These are phyloP conservation scores for Disparrhopalites patrizii DNA, from an alignment of 2,888 invertebrate species.

Conservation along the genomic window DNA sequence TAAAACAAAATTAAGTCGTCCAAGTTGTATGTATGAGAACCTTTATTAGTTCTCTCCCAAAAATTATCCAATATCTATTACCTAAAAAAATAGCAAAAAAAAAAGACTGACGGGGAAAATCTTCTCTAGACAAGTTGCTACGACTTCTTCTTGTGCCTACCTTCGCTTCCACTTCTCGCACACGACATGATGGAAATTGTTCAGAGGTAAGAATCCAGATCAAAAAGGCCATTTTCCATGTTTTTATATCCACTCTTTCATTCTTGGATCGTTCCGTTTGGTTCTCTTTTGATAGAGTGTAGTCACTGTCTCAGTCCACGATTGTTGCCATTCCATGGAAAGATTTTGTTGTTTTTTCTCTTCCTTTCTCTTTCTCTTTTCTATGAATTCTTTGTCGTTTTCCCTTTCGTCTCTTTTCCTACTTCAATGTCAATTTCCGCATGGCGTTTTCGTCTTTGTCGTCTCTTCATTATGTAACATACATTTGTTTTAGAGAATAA, in stretches of 20 bases:
- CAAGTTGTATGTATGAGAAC: no score
- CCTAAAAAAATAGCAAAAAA: background rate
- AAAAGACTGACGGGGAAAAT: background rate
- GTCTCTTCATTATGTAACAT: no score
- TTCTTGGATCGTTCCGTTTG: background rate
- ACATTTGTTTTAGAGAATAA: no score
- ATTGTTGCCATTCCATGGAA: background rate
- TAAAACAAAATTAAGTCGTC: no score
- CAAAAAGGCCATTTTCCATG: no score
- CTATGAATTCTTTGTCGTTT: background rate
- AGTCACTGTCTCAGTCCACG: background rate
- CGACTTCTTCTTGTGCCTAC: background rate
- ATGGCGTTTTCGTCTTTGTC: no score
- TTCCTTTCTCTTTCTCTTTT: background rate
- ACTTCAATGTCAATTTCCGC: background rate
- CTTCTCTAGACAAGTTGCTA: background rate
- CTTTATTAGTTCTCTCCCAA: no score
- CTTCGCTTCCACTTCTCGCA: background rate
- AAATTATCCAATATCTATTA: no score
- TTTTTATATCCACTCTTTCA: background rate
- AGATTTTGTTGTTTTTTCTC: background rate
- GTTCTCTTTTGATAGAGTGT: background rate
- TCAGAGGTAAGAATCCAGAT: constrained; percentile 12
- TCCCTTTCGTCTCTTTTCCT: background rate
- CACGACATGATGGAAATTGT: constrained; percentile 19